These are phyloP conservation scores for Odontamblyopus lacepedii DNA, from an alignment of 2,797 vertebrate species.

Conservation along the genomic window DNA sequence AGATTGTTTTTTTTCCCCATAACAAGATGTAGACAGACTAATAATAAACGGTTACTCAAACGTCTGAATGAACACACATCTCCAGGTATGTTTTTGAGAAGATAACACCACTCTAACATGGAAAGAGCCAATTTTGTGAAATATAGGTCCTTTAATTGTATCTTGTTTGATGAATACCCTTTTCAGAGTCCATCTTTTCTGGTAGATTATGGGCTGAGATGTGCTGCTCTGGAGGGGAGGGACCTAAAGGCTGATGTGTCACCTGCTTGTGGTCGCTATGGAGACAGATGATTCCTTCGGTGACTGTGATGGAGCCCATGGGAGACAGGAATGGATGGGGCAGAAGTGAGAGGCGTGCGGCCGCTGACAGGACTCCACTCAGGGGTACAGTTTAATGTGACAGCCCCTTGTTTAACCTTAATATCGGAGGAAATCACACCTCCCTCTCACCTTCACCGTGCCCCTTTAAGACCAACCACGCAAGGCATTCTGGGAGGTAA, in stretches of 20 bases:
- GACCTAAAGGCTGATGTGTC: slow-evolving; percentile 46
- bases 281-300: slow-evolving; percentile 52
- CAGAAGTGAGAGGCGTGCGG: slow-evolving; percentile 44
- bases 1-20: too few species aligned
- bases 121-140: too few species aligned
- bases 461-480: slow-evolving; percentile 28
- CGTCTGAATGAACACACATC: too few species aligned
- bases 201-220: slow-evolving; percentile 32
- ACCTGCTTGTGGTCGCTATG: slow-evolving; percentile 59
- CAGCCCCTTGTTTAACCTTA: slow-evolving; percentile 49
- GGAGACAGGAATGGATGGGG: slow-evolving; percentile 48
- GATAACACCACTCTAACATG: too few species aligned
- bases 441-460: slow-evolving; percentile 42
- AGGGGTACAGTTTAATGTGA: slow-evolving; percentile 47
- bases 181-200: slow-evolving; percentile 32
- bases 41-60: too few species aligned
- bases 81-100: too few species aligned
- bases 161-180: too few species aligned
- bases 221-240: slow-evolving; percentile 19
- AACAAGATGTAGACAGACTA: too few species aligned
- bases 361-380: slow-evolving; percentile 51
- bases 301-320: slow-evolving; percentile 42
- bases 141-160: too few species aligned
- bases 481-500: slow-evolving; percentile 42
- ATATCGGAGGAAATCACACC: slow-evolving; percentile 42